These are phyloP conservation scores for Troglohyphantes excavatus DNA, from an alignment of 2,888 invertebrate species.

Conservation along the genomic window DNA sequence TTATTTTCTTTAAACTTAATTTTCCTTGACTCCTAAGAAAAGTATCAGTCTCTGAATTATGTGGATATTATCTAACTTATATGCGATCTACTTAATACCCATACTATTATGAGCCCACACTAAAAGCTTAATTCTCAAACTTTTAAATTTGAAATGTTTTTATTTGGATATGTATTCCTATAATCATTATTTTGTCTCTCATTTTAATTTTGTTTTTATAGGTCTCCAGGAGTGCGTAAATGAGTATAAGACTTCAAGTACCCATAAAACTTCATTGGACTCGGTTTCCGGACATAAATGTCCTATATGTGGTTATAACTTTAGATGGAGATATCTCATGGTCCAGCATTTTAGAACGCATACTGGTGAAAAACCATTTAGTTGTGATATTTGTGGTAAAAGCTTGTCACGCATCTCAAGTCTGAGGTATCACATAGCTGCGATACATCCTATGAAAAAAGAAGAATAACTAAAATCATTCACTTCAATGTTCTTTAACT, in stretches of 20 bases:
- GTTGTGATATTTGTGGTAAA: not conserved
- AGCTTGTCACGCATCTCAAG: not conserved
- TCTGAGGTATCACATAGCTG: constrained; percentile 2
- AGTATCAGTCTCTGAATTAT: no score
- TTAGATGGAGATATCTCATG: not conserved
- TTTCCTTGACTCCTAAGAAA: no score
- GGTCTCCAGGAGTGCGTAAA: not conserved
- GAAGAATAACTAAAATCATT: no score
- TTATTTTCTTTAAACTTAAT: no score
- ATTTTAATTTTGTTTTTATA: not conserved
- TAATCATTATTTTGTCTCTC: not conserved
- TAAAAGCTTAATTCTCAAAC: no score
- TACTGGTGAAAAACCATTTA: constrained; percentile 38
- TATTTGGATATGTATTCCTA: no score
- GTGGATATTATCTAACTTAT: no score
- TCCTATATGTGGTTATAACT: not conserved
- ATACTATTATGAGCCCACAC: no score
- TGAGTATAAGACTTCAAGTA: not conserved
- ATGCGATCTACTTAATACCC: no score
- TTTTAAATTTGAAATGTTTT: no score
- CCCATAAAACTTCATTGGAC: not conserved
- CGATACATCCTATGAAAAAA: not conserved
- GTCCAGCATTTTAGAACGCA: constrained; percentile 14
- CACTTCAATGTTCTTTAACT: no score
- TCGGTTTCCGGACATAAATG: not conserved